A percentile compares a stretch with the other conserved stretches of the same genome.
phyloP scores from a whole-genome alignment of 2,888 invertebrate genomes.

The Deilephila porcellus region DNA sequence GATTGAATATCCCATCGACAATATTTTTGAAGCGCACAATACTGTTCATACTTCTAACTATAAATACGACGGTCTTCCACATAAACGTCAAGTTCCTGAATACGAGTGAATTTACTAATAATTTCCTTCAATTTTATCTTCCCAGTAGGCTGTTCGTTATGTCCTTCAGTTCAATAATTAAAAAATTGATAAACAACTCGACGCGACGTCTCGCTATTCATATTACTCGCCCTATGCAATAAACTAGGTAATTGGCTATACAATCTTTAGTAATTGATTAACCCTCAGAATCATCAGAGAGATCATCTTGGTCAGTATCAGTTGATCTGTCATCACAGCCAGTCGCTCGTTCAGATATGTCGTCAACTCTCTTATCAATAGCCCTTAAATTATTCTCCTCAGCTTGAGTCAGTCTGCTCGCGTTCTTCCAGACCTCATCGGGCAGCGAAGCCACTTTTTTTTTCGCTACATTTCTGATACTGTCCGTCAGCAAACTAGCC shows the following conservation, averaged over 20 bases:
- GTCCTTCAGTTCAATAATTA: too few relatives aligned
- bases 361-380: slow-evolving; percentile 50
- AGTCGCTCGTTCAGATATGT: slow-evolving; percentile 49
- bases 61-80: too few relatives aligned
- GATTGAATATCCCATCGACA: too few relatives aligned
- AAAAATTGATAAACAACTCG: too few relatives aligned
- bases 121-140: too few relatives aligned
- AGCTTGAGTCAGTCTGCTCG: slow-evolving; percentile 44
- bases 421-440: slow-evolving; percentile 46
- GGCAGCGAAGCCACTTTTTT: slow-evolving; percentile 46
- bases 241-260: background rate
- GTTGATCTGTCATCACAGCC: slow-evolving; percentile 44
- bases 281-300: slow-evolving; percentile 29
- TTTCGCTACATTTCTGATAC: slow-evolving; percentile 49
- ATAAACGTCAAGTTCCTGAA: too few relatives aligned
- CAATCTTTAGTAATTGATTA: background rate
- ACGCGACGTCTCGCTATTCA: too few relatives aligned
- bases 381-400: slow-evolving; percentile 51
- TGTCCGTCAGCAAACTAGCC: slow-evolving; percentile 42
- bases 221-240: background rate
- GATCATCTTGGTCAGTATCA: slow-evolving; percentile 47
- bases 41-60: too few relatives aligned
- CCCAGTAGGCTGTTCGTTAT: too few relatives aligned
- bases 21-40: too few relatives aligned
- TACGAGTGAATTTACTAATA: too few relatives aligned